Conservation (phyloP, 2,888 invertebrate species). For the Cephus rjabovi region DNA sequence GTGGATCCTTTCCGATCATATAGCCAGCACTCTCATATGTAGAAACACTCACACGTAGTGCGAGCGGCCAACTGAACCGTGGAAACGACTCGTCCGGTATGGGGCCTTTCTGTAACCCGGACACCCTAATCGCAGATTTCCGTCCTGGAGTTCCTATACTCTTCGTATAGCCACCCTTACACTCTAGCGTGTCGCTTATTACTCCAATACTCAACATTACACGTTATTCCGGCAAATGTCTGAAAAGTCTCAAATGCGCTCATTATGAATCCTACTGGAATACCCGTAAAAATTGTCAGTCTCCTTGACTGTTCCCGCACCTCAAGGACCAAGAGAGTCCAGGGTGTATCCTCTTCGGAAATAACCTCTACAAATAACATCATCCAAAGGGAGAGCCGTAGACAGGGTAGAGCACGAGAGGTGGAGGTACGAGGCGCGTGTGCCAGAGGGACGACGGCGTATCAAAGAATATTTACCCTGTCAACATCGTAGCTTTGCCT, state of each 20-base stretch:
- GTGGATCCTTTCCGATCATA: too few species aligned
- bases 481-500: conserved; percentile 54
- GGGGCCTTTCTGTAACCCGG: conserved; percentile 55
- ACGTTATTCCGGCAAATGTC: too few species aligned
- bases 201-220: too few species aligned
- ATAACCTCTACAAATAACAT: conserved; percentile 16
- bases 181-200: too few species aligned
- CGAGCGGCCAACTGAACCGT: conserved; percentile 54
- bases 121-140: conserved; percentile 64
- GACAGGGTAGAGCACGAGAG: conserved; percentile 13
- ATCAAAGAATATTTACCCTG: conserved; percentile 62
- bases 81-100: conserved; percentile 64
- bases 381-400: conserved; percentile 19
- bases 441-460: conserved; percentile 54
- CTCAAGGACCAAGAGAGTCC: too few species aligned
- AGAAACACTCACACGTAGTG: too few species aligned
- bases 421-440: conserved; percentile 45
- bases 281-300: too few species aligned
- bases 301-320: too few species aligned
- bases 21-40: too few species aligned
- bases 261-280: too few species aligned
- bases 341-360: conserved; percentile 24
- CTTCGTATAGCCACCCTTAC: too few species aligned
- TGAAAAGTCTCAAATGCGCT: too few species aligned
- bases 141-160: conserved; percentile 36